phyloP scores from a whole-genome alignment of 2,113 vertebrate species.

The Acanthisitta chloris region DNA sequence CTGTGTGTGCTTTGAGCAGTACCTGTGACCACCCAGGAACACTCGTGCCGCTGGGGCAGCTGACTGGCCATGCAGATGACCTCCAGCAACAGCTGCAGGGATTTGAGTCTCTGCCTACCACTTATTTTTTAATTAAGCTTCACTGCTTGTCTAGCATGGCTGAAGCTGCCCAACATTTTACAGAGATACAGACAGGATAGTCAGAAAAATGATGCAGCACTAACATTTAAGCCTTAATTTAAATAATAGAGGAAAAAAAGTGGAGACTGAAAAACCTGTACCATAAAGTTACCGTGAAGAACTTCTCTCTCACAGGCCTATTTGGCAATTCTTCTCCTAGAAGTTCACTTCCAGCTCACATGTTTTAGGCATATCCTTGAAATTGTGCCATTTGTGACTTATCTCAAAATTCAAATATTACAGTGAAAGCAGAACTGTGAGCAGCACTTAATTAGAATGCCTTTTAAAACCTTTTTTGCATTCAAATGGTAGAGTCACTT shows the following conservation, averaged over 20 bases:
- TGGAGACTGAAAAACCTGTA: neutral
- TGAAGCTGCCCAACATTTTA: neutral
- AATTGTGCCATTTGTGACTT: neutral
- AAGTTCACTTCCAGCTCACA: neutral
- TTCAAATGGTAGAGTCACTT: neutral
- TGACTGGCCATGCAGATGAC: neutral
- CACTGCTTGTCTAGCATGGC: neutral
- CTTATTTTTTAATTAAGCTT: neutral
- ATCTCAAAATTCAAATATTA: neutral
- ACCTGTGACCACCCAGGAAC: neutral
- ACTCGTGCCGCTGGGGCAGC: rapidly evolving
- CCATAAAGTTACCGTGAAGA: neutral
- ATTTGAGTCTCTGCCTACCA: neutral
- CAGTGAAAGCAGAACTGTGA: neutral
- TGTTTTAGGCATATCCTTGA: neutral
- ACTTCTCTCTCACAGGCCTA: neutral
- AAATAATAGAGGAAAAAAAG: neutral
- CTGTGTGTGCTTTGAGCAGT: neutral
- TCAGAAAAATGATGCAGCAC: neutral
- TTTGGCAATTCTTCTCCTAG: neutral
- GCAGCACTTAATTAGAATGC: neutral
- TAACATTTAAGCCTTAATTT: neutral
- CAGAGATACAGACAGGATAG: neutral
- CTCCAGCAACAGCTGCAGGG: neutral
- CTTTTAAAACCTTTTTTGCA: conserved; percentile 5